phyloP scores from a whole-genome alignment of 1,140 invertebrate genomes.

The Drosophila truncata region DNA sequence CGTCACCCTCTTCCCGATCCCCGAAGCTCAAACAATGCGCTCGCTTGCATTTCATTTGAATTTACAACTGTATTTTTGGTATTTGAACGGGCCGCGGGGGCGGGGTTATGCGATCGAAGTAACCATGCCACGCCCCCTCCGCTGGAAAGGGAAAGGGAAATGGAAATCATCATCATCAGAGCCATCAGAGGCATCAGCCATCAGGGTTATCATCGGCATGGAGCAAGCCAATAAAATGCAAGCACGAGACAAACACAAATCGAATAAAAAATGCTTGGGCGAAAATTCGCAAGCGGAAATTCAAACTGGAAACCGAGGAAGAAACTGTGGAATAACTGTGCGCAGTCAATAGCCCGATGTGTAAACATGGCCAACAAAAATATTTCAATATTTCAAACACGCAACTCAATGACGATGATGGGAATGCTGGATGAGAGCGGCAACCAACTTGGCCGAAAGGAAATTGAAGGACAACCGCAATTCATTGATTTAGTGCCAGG shows the following conservation, averaged over 20 bases:
- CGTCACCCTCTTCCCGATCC: slow-evolving; percentile 7
- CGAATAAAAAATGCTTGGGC: slow-evolving; percentile 74
- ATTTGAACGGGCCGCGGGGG: slow-evolving; percentile 37
- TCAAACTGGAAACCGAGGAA: slow-evolving; percentile 31
- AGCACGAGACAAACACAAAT: slow-evolving; percentile 61
- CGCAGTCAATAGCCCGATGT: slow-evolving; percentile 72
- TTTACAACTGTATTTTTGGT: slow-evolving; percentile 79
- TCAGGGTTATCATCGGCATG: slow-evolving; percentile 31
- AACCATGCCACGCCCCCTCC: slow-evolving; percentile 38
- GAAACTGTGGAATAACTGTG: slow-evolving; percentile 43
- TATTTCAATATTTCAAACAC: slow-evolving; percentile 74
- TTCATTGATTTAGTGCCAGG: slow-evolving; percentile 74
- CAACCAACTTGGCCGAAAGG: slow-evolving; percentile 60
- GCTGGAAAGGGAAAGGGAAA: slow-evolving; percentile 53
- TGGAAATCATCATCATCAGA: slow-evolving; percentile 60
- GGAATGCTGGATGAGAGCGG: slow-evolving; percentile 32
- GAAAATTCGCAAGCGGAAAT: slow-evolving; percentile 49
- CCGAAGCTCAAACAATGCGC: slow-evolving; percentile 65
- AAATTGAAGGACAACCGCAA: slow-evolving; percentile 79
- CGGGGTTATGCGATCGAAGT: slow-evolving; percentile 55
- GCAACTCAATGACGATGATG: slow-evolving; percentile 49
- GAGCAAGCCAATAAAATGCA: slow-evolving; percentile 37
- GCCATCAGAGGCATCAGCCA: slow-evolving; percentile 27
- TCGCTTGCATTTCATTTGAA: slow-evolving; percentile 82
- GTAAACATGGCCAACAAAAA: slow-evolving; percentile 74